Evolutionary conservation across 2,113 vertebrate genomes (phyloP).

Genomic region (Menura novaehollandiae): DNA sequence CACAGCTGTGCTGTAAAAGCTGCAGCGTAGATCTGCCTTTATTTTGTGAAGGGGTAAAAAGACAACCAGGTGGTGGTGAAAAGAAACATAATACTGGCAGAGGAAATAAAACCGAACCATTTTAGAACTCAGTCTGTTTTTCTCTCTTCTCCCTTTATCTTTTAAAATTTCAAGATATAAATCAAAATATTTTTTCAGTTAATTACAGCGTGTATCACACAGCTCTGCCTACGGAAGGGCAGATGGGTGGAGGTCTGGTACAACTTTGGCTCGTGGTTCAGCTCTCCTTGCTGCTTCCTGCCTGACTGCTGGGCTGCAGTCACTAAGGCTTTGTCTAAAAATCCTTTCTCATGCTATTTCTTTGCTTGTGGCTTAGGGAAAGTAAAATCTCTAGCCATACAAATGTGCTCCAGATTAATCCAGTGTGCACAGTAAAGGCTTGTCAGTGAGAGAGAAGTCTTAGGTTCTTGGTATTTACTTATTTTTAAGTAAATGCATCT

Average conservation of each 20-base stretch:
- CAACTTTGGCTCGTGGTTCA: background rate
- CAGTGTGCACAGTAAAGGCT: background rate
- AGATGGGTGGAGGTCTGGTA: background rate
- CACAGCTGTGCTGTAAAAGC: background rate
- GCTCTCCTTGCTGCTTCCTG: background rate
- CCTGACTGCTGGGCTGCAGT: background rate
- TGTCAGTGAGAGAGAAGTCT: background rate
- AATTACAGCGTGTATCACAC: background rate
- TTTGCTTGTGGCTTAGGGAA: slow-evolving; percentile 2
- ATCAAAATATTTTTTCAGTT: background rate
- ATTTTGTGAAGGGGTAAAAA: background rate
- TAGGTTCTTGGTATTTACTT: background rate
- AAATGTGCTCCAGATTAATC: background rate
- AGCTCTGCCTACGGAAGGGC: background rate
- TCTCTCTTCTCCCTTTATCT: fast-evolving
- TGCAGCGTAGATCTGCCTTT: background rate
- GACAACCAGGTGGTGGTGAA: background rate
- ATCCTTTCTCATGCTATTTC: background rate
- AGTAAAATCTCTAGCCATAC: background rate
- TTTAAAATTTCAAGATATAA: background rate
- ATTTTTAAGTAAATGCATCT: background rate
- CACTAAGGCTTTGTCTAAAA: background rate
- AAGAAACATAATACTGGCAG: background rate
- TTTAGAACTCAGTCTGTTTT: background rate
- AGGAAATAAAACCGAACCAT: background rate